Evolutionary conservation across 1,140 invertebrate genomes (phyloP).

Genomic region (Latrodectus geometricus): DNA sequence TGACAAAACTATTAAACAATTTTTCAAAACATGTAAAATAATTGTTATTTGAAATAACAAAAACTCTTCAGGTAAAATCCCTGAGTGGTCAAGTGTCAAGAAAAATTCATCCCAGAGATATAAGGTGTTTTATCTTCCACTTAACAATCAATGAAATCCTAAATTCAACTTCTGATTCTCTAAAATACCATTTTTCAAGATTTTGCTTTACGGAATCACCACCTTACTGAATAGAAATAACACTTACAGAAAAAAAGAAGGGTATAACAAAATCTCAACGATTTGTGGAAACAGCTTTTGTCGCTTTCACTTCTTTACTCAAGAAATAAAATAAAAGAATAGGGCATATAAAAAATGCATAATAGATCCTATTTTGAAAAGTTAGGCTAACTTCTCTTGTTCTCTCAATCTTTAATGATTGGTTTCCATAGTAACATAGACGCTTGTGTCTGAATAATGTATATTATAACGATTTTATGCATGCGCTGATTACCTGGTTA

Average conservation of each 20-base stretch:
- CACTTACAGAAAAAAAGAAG: constrained; percentile 16
- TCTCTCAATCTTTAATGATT: constrained; percentile 57
- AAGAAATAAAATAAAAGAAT: constrained; percentile 25
- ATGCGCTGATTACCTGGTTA: constrained; percentile 56
- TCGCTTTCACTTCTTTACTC: constrained; percentile 28
- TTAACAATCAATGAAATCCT: constrained; percentile 50
- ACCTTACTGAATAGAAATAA: not conserved
- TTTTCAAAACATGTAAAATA: not conserved
- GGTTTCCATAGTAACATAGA: constrained; percentile 54
- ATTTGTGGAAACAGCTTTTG: constrained; percentile 47
- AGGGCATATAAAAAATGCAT: constrained; percentile 54
- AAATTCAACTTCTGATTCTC: constrained; percentile 28
- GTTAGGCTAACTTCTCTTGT: constrained; percentile 56
- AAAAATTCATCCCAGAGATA: no score
- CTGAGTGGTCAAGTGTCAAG: no score
- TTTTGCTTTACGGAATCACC: constrained; percentile 12
- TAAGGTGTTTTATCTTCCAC: not conserved
- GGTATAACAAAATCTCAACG: constrained; percentile 16
- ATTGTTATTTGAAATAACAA: not conserved
- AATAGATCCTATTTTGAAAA: constrained; percentile 58
- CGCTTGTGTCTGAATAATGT: constrained; percentile 55
- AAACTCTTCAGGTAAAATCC: not conserved
- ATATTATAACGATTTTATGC: constrained; percentile 61
- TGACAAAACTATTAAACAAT: no score
- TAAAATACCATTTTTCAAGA: constrained; percentile 30